A percentile compares a stretch with the other conserved stretches of the same genome.
Conservation (phyloP, 2,113 vertebrate species). For the Onychorhynchus coronatus region DNA sequence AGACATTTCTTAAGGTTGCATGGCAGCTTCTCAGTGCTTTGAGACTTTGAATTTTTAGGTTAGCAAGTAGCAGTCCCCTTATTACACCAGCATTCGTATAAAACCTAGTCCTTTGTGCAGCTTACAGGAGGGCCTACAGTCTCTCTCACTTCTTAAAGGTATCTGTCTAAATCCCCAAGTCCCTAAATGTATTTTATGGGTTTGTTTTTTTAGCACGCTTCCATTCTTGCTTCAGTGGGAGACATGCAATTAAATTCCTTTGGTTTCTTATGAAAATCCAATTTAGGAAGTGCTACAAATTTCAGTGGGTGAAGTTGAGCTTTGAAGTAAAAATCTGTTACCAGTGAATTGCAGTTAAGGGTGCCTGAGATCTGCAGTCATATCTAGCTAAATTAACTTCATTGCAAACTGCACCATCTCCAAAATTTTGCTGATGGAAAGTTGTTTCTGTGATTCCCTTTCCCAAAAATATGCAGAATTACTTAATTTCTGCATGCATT, state of each 20-base stretch:
- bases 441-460: neutral
- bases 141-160: neutral
- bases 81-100: neutral
- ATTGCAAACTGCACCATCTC: neutral
- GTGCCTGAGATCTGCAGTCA: neutral
- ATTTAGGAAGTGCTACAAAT: neutral
- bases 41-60: neutral
- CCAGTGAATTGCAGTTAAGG: neutral
- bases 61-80: neutral
- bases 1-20: neutral
- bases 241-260: neutral
- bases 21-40: neutral
- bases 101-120: neutral
- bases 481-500: neutral
- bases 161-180: neutral
- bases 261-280: neutral
- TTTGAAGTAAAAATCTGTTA: neutral
- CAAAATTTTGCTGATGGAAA: neutral
- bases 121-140: neutral
- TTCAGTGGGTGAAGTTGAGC: neutral
- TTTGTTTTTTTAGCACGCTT: neutral
- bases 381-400: neutral
- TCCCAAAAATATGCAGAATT: neutral
- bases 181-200: neutral
- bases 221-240: neutral